Percentiles rank a stretch among this genome's conserved stretches.
These are phyloP conservation scores for Gasteruption jaculator DNA, from an alignment of 2,888 invertebrate species.

Conservation along the genomic window DNA sequence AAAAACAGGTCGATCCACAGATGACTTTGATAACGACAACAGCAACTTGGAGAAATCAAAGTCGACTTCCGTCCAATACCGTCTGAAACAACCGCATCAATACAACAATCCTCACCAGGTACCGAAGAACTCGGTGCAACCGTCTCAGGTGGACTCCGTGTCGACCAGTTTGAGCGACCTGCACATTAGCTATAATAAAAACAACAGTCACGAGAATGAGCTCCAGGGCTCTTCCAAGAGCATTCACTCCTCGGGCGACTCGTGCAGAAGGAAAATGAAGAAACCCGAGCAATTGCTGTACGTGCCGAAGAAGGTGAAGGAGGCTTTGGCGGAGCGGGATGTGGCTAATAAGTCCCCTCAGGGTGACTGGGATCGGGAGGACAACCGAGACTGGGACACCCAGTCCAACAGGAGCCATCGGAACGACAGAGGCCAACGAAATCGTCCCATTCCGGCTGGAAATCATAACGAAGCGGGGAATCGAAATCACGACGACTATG, in stretches of 20 bases:
- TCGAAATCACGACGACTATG: constrained; percentile 35
- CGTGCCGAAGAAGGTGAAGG: constrained; percentile 54
- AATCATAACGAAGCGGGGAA: constrained; percentile 28
- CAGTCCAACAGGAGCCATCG: constrained; percentile 41
- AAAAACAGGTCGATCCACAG: constrained; percentile 61
- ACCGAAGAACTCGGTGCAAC: constrained; percentile 27
- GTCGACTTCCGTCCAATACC: constrained; percentile 39
- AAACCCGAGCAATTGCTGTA: constrained; percentile 59
- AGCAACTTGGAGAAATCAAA: constrained; percentile 36
- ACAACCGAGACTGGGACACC: constrained; percentile 41
- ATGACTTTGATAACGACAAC: constrained; percentile 55
- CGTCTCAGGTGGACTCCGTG: constrained; percentile 34
- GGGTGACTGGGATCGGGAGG: constrained; percentile 32
- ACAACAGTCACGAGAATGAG: constrained; percentile 34
- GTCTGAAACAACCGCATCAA: constrained; percentile 36
- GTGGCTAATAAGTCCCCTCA: constrained; percentile 40
- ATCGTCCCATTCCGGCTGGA: constrained; percentile 29
- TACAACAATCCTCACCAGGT: constrained; percentile 29
- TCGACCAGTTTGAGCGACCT: constrained; percentile 38
- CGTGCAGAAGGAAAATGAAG: constrained; percentile 43
- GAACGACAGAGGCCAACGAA: constrained; percentile 36
- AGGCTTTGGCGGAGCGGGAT: constrained; percentile 49
- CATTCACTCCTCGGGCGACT: constrained; percentile 29
- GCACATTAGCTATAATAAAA: constrained; percentile 38
- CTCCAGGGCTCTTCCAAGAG: constrained; percentile 30